Evolutionary conservation across 2,113 vertebrate genomes (phyloP).

Genomic region (Ceyx cyanopectus): DNA sequence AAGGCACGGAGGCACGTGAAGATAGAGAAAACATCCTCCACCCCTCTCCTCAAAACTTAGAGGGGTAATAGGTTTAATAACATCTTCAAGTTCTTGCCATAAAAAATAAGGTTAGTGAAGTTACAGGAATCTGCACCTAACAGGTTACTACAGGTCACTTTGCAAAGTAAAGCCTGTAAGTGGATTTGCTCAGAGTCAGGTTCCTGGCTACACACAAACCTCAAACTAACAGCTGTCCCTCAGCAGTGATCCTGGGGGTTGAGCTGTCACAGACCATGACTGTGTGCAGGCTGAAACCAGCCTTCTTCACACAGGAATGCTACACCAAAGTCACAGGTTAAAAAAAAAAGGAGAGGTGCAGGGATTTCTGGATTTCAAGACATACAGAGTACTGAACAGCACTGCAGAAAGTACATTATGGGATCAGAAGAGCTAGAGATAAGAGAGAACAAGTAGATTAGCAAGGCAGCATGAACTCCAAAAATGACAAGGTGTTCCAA

Average conservation of each 20-base stretch:
- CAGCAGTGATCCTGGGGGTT: background rate
- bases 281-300: background rate
- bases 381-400: background rate
- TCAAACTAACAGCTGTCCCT: background rate
- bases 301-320: background rate
- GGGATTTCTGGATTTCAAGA: background rate
- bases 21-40: background rate
- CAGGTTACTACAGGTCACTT: slow-evolving; percentile 43
- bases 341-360: background rate
- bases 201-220: slow-evolving; percentile 45
- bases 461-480: background rate
- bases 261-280: background rate
- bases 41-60: background rate
- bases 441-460: slow-evolving; percentile 15
- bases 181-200: slow-evolving; percentile 50
- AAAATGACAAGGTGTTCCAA: background rate
- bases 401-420: background rate
- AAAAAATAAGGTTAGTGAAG: background rate
- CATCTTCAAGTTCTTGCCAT: background rate
- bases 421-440: background rate
- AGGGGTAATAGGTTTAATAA: background rate
- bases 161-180: slow-evolving; percentile 52
- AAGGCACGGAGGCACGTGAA: background rate
- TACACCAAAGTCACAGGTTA: background rate
- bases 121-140: background rate